These are phyloP conservation scores for Deroplatys truncata DNA, from an alignment of 2,888 invertebrate species.

Conservation along the genomic window DNA sequence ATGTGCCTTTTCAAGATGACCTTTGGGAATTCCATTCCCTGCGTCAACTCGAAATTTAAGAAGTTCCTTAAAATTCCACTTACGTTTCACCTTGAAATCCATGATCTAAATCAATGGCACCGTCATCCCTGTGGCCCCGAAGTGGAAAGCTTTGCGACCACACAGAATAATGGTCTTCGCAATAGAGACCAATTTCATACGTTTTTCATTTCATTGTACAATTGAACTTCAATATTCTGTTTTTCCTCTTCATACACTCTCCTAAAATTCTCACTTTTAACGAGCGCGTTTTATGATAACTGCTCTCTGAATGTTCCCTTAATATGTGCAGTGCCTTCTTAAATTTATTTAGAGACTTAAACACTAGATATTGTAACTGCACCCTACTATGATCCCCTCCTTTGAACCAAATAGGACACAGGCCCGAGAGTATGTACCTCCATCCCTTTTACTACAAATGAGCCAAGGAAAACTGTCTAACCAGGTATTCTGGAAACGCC, in stretches of 20 bases:
- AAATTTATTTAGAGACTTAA: not conserved
- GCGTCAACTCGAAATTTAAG: no score
- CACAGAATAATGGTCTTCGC: not conserved
- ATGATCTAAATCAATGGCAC: not conserved
- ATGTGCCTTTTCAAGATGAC: not conserved
- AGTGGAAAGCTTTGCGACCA: not conserved
- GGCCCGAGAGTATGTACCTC: not conserved
- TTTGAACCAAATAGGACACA: not conserved
- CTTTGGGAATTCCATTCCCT: not conserved
- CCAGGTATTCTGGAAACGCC: no score
- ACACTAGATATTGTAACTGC: not conserved
- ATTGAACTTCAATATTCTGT: not conserved
- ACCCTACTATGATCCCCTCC: not conserved
- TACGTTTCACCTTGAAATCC: not conserved
- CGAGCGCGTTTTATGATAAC: not conserved
- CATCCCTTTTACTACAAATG: not conserved
- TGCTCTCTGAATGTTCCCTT: not conserved
- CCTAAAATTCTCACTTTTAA: not conserved
- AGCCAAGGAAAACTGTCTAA: not conserved
- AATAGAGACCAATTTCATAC: not conserved
- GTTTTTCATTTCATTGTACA: not conserved
- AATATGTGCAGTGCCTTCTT: not conserved
- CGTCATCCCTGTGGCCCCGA: not conserved
- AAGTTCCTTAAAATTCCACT: no score
- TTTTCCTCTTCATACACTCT: no score